Conservation (phyloP, 2,797 vertebrate genomes). For the Neosilurus hyrtlii region DNA sequence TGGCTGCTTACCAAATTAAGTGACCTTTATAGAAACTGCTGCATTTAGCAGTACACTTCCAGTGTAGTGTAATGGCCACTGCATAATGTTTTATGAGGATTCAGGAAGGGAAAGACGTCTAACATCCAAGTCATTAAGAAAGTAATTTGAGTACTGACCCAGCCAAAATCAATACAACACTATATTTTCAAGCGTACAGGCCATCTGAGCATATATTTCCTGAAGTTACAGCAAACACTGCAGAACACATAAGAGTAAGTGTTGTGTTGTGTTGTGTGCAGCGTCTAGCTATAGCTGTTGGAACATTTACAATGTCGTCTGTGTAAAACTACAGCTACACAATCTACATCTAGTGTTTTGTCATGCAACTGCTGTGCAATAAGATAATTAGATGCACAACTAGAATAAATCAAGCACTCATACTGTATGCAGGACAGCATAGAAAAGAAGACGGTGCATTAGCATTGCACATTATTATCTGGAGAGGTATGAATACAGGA, state of each 20-base stretch:
- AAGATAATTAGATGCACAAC: conserved; percentile 22
- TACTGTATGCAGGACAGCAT: conserved; percentile 6
- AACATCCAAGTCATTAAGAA: background rate
- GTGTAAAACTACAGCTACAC: background rate
- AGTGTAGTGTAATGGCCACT: background rate
- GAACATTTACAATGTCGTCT: background rate
- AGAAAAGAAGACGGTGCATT: conserved; percentile 60
- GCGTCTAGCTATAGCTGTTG: background rate
- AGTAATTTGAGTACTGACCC: background rate
- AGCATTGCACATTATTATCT: conserved; percentile 38
- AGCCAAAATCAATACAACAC: background rate
- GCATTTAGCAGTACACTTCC: background rate
- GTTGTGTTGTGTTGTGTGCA: background rate
- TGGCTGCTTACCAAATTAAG: background rate
- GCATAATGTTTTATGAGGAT: background rate
- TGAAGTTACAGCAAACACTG: background rate
- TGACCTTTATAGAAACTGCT: background rate
- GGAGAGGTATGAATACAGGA: background rate
- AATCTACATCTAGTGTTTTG: background rate
- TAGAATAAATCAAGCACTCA: conserved; percentile 12
- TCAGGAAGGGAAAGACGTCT: background rate
- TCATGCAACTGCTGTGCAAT: conserved; percentile 36
- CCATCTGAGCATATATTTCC: background rate
- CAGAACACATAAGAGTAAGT: background rate
- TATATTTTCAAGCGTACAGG: background rate